These are phyloP conservation scores for Tachina grossa DNA, from an alignment of 2,888 invertebrate genomes.

Conservation along the genomic window DNA sequence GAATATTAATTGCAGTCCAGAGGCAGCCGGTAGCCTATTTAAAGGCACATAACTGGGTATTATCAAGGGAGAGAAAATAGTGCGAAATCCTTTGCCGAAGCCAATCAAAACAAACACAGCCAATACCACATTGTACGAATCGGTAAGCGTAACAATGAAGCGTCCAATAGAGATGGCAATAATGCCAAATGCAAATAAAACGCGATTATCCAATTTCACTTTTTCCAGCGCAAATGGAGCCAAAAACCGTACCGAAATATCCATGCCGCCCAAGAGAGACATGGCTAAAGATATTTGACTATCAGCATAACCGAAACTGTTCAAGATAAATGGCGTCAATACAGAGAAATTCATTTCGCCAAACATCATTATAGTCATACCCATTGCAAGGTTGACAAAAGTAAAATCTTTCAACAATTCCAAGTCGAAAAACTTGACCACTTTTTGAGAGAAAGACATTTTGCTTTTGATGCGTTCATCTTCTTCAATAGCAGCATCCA, in stretches of 20 bases:
- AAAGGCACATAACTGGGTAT: slow-evolving; percentile 89
- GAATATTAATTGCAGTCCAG: slow-evolving; percentile 87
- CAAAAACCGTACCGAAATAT: slow-evolving; percentile 86
- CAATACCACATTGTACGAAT: slow-evolving; percentile 84
- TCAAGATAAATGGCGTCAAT: slow-evolving; percentile 88
- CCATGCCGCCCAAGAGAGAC: slow-evolving; percentile 87
- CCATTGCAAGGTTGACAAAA: slow-evolving; percentile 88
- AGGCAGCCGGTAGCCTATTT: slow-evolving; percentile 87
- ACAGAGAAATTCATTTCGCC: slow-evolving; percentile 89
- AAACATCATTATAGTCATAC: slow-evolving; percentile 88
- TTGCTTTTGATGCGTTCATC: slow-evolving; percentile 78
- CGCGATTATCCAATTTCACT: slow-evolving; percentile 87
- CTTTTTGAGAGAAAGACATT: slow-evolving; percentile 84
- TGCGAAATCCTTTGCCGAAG: slow-evolving; percentile 88
- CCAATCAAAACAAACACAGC: slow-evolving; percentile 87
- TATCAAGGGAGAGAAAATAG: slow-evolving; percentile 89
- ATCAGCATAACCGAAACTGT: slow-evolving; percentile 85
- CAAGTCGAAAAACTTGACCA: slow-evolving; percentile 87
- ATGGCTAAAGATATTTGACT: slow-evolving; percentile 86
- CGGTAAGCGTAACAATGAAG: slow-evolving; percentile 82
- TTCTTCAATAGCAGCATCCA: slow-evolving; percentile 74
- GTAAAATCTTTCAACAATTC: slow-evolving; percentile 87
- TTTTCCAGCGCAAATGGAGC: slow-evolving; percentile 87
- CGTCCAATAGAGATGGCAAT: slow-evolving; percentile 83
- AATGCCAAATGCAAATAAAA: slow-evolving; percentile 87